Evolutionary conservation across 2,888 invertebrate species (phyloP).

Genomic region (Cartodere bifasciata): DNA sequence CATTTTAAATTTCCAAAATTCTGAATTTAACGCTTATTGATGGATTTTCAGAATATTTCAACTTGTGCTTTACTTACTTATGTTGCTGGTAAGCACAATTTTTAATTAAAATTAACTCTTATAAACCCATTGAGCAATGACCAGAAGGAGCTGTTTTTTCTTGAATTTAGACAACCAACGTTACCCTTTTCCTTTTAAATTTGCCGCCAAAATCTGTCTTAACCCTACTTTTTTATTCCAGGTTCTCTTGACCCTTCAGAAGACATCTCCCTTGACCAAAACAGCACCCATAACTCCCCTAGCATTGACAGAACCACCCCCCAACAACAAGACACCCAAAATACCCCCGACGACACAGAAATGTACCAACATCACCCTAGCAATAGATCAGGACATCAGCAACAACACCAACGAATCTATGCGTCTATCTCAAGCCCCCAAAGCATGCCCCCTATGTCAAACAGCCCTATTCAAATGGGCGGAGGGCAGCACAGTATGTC

Average conservation of each 20-base stretch:
- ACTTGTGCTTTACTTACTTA: too few relatives aligned
- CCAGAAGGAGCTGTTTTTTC: not conserved
- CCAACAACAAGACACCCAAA: too few relatives aligned
- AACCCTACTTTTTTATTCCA: slow-evolving; percentile 37
- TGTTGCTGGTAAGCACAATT: too few relatives aligned
- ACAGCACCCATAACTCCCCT: too few relatives aligned
- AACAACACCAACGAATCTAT: slow-evolving; percentile 51
- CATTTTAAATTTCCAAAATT: too few relatives aligned
- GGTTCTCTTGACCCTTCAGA: slow-evolving; percentile 73
- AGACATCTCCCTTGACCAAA: slow-evolving; percentile 53
- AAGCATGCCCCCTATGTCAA: slow-evolving; percentile 35
- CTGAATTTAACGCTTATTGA: too few relatives aligned
- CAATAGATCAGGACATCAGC: too few relatives aligned
- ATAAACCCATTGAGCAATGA: too few relatives aligned
- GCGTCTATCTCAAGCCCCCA: slow-evolving; percentile 50
- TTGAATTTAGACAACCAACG: not conserved
- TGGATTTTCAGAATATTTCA: too few relatives aligned
- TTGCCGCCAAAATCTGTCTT: not conserved
- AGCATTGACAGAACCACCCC: too few relatives aligned
- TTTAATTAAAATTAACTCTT: too few relatives aligned
- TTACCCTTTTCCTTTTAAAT: not conserved
- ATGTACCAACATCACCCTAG: slow-evolving; percentile 38
- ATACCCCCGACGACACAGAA: too few relatives aligned
- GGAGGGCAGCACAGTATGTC: slow-evolving; percentile 32
- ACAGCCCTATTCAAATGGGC: slow-evolving; percentile 30